A percentile compares a stretch with the other conserved stretches of the same genome.
Conservation (phyloP, 2,797 vertebrate species). For the Leptoclinus maculatus region DNA sequence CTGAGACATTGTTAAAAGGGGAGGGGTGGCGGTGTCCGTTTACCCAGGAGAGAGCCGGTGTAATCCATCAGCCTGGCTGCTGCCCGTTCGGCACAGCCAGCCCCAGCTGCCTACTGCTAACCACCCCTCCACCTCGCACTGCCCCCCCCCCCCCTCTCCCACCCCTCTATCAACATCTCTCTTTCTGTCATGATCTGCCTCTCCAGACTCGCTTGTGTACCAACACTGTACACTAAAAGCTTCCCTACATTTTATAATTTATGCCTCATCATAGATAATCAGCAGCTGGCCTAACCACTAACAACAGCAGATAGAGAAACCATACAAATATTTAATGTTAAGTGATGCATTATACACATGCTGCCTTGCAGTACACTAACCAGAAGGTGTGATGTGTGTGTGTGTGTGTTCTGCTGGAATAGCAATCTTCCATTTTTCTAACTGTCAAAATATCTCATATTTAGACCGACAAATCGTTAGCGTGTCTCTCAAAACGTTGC, state of each 20-base stretch:
- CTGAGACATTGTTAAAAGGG: constrained; percentile 78
- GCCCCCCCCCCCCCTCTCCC: constrained; percentile 14
- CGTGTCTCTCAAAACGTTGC: neutral
- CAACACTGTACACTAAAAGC: constrained; percentile 43
- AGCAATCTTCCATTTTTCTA: neutral
- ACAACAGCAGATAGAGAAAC: constrained; percentile 25
- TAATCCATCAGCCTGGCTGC: constrained; percentile 83
- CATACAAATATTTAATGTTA: constrained; percentile 48
- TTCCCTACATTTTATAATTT: constrained; percentile 40
- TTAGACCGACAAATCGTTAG: neutral
- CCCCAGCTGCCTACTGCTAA: constrained; percentile 72
- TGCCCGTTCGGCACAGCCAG: constrained; percentile 74
- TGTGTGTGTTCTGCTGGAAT: neutral
- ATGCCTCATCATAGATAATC: constrained; percentile 41
- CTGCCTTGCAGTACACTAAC: constrained; percentile 3
- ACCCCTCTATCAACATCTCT: constrained; percentile 47
- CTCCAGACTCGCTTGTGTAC: constrained; percentile 17
- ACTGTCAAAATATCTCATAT: neutral
- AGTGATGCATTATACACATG: constrained; percentile 39
- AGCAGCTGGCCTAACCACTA: constrained; percentile 20
- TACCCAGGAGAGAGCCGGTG: constrained; percentile 81
- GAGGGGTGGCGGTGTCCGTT: constrained; percentile 79
- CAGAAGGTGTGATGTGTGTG: neutral
- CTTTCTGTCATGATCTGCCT: constrained; percentile 42
- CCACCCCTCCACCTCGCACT: constrained; percentile 49